Percentiles rank a stretch among this genome's conserved stretches.
phyloP scores from a whole-genome alignment of 2,888 invertebrate genomes.

The Sicus ferrugineus region DNA sequence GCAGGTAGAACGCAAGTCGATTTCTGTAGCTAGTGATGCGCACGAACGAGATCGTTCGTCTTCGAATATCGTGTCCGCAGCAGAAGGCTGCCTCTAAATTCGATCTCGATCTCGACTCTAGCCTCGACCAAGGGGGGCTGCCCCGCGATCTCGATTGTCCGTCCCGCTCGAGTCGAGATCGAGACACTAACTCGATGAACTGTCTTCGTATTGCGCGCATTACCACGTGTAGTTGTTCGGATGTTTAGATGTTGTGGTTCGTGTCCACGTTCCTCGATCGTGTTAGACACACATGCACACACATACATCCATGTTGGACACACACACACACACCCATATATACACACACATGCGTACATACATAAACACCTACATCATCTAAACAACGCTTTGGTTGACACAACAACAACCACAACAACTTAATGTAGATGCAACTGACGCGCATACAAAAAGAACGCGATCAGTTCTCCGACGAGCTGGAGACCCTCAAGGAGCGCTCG shows the following conservation, averaged over 20 bases:
- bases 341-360: not conserved
- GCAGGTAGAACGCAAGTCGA: constrained; percentile 76
- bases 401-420: constrained; percentile 40
- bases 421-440: constrained; percentile 75
- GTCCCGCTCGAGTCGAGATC: too few relatives aligned
- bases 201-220: too few relatives aligned
- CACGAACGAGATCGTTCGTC: too few relatives aligned
- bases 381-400: constrained; percentile 39
- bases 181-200: too few relatives aligned
- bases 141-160: too few relatives aligned
- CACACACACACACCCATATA: not conserved
- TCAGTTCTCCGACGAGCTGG: constrained; percentile 80
- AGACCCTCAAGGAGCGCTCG: constrained; percentile 81
- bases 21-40: not conserved
- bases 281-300: not conserved
- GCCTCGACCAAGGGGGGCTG: too few relatives aligned
- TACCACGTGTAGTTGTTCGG: not conserved
- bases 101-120: too few relatives aligned
- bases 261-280: not conserved
- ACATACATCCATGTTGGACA: not conserved
- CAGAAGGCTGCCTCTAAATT: too few relatives aligned
- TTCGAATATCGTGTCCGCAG: too few relatives aligned
- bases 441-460: constrained; percentile 91
- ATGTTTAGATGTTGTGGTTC: not conserved
- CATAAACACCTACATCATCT: constrained; percentile 19